Evolutionary conservation across 2,888 invertebrate species (phyloP).

Genomic region (Macaria notata): DNA sequence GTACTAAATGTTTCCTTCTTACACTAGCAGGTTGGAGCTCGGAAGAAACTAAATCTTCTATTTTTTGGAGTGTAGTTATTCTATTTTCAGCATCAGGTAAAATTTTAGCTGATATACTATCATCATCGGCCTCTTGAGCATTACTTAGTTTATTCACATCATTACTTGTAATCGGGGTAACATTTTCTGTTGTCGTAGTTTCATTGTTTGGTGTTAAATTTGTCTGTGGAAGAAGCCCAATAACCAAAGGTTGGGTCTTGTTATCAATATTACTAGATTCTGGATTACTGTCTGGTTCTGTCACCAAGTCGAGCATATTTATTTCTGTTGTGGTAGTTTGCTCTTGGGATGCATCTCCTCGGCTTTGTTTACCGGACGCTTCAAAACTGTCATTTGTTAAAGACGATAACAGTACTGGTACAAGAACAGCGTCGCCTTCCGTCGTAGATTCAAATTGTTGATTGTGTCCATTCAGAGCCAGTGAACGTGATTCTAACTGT

Average conservation of each 20-base stretch:
- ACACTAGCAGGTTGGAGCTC: constrained; percentile 61
- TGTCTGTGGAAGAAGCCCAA: constrained; percentile 35
- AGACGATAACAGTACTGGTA: too few species aligned
- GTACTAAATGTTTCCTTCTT: constrained; percentile 54
- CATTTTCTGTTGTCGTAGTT: constrained; percentile 6
- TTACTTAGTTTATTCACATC: constrained; percentile 22
- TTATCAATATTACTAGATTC: constrained; percentile 22
- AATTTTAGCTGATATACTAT: constrained; percentile 32
- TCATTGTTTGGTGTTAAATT: constrained; percentile 1
- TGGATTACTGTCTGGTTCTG: constrained; percentile 1
- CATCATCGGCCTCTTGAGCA: constrained; percentile 15
- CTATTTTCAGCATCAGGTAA: constrained; percentile 40
- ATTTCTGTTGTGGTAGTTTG: not conserved
- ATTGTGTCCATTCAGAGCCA: constrained; percentile 30
- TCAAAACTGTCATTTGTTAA: not conserved
- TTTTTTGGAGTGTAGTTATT: constrained; percentile 39
- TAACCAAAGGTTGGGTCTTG: constrained; percentile 39
- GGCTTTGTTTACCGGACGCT: constrained; percentile 1
- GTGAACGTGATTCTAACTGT: constrained; percentile 48
- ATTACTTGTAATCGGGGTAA: constrained; percentile 4
- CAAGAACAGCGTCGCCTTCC: not conserved
- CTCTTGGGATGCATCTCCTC: constrained; percentile 12
- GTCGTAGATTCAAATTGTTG: constrained; percentile 6
- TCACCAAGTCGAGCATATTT: not conserved
- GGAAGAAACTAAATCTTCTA: constrained; percentile 49